Evolutionary conservation across 2,797 vertebrate species (phyloP).

Genomic region (Tauraco hartlaubi): DNA sequence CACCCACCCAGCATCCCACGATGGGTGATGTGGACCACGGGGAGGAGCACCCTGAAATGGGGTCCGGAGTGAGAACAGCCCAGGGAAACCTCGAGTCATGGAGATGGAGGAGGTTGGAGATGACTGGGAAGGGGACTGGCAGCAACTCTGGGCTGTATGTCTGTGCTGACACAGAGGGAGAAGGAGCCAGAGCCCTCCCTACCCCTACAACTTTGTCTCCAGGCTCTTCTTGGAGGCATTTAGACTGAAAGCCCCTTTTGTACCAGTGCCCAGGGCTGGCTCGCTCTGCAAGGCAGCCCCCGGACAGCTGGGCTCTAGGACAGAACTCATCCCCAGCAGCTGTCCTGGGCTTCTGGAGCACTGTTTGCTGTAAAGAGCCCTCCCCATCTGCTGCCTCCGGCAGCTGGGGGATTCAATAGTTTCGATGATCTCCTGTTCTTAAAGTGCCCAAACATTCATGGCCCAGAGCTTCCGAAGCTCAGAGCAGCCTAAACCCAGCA

Average conservation of each 20-base stretch:
- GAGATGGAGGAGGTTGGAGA: background rate
- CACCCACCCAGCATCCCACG: background rate
- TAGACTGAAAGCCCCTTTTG: slow-evolving; percentile 61
- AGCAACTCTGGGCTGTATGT: background rate
- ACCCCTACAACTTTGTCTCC: background rate
- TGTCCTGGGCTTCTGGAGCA: slow-evolving; percentile 14
- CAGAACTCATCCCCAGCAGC: slow-evolving; percentile 49
- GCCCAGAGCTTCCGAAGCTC: background rate
- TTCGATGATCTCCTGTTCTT: background rate
- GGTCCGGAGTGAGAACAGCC: fast-evolving
- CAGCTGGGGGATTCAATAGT: slow-evolving; percentile 44
- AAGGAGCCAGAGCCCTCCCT: background rate
- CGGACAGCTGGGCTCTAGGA: slow-evolving; percentile 54
- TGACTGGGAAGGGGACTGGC: background rate
- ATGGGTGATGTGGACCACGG: background rate
- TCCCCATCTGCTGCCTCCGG: background rate
- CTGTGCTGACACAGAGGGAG: background rate
- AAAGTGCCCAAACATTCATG: background rate
- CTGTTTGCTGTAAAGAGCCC: background rate
- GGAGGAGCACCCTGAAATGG: fast-evolving
- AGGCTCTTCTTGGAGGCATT: background rate
- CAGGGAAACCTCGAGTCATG: background rate
- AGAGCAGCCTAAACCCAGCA: background rate
- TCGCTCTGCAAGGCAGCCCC: background rate
- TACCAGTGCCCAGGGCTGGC: background rate